Percentiles rank a stretch among this genome's conserved stretches.
Conservation (phyloP, 1,140 invertebrate species). For the Scaptomyza montana region DNA sequence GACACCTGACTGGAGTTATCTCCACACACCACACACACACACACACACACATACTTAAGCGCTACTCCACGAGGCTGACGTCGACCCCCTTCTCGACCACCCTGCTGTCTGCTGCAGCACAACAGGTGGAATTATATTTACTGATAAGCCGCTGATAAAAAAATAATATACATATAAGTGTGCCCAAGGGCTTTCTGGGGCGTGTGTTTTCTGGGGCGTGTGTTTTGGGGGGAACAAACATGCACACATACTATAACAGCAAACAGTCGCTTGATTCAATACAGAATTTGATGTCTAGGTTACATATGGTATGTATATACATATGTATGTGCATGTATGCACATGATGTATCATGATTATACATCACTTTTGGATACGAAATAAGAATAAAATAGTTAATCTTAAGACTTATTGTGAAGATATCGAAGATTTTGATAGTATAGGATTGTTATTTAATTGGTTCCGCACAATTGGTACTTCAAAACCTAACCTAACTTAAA, state of each 20-base stretch:
- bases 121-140: conserved; percentile 81
- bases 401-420: too few species aligned
- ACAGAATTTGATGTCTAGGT: conserved; percentile 9
- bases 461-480: too few species aligned
- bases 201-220: conserved; percentile 30
- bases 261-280: conserved; percentile 45
- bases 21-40: conserved; percentile 34
- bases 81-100: conserved; percentile 3
- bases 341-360: neutral
- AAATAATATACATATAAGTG: neutral
- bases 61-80: conserved; percentile 23
- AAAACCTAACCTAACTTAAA: too few species aligned
- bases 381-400: neutral
- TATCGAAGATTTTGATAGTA: too few species aligned
- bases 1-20: conserved; percentile 68
- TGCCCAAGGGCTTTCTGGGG: conserved; percentile 36
- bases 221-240: conserved; percentile 21
- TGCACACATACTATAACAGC: too few species aligned
- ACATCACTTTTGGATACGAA: neutral
- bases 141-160: conserved; percentile 79
- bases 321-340: too few species aligned
- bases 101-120: conserved; percentile 23
- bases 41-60: conserved; percentile 33
- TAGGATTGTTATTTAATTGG: too few species aligned
- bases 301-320: neutral